Conservation (phyloP, 2,113 vertebrate genomes). For the Collichthys lucidus region DNA sequence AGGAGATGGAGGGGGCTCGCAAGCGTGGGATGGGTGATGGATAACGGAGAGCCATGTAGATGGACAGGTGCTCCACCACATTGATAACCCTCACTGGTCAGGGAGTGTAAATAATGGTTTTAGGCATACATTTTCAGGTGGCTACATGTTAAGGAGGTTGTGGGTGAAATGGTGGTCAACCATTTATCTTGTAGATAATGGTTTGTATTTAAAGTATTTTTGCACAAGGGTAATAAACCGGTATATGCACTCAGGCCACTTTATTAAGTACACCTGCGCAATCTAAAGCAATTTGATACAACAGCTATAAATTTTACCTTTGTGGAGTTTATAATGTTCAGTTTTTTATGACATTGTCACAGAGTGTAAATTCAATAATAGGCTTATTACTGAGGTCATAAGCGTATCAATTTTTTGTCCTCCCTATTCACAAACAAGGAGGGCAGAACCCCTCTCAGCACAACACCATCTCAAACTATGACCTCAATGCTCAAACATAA, state of each 20-base stretch:
- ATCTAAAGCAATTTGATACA: background rate
- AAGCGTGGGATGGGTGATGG: constrained; percentile 80
- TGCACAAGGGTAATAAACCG: background rate
- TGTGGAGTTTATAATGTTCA: background rate
- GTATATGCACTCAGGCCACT: background rate
- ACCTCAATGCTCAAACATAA: too few species aligned
- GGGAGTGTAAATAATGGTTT: constrained; percentile 60
- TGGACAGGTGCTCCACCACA: constrained; percentile 73
- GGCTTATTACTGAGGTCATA: background rate
- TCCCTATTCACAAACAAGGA: too few species aligned
- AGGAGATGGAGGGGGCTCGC: constrained; percentile 51
- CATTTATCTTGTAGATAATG: constrained; percentile 5
- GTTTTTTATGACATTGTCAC: background rate
- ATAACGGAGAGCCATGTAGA: constrained; percentile 72
- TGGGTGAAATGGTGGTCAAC: constrained; percentile 9
- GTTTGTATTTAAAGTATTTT: background rate
- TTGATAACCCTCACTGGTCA: constrained; percentile 47
- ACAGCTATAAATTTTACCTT: background rate
- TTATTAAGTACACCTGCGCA: background rate
- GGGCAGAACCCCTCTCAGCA: too few species aligned
- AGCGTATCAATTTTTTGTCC: background rate
- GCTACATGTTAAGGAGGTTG: background rate
- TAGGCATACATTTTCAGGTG: constrained; percentile 49
- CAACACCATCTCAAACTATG: too few species aligned
- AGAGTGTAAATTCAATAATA: background rate